A percentile compares a stretch with the other conserved stretches of the same genome.
phyloP scores from a whole-genome alignment of 2,888 invertebrate genomes.

The Nephrotoma guestfalica region DNA sequence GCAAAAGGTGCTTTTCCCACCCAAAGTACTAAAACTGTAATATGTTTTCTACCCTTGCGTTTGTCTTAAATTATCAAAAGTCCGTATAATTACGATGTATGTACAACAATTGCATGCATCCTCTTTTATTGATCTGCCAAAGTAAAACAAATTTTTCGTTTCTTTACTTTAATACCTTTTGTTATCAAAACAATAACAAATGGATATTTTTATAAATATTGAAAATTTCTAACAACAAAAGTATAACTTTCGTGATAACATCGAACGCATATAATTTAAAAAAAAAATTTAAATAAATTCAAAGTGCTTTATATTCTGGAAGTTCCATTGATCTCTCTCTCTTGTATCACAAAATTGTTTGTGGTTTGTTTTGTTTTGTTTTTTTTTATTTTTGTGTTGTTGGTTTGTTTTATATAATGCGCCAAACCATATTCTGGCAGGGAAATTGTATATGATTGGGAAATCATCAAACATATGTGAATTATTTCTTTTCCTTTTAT shows the following conservation, averaged over 20 bases:
- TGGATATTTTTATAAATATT: background rate
- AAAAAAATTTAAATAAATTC: background rate
- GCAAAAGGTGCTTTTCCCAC: too few species aligned
- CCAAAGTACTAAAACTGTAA: too few species aligned
- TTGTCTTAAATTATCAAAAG: background rate
- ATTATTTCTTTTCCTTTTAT: background rate
- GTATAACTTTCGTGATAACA: background rate
- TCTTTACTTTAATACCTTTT: background rate
- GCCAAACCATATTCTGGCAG: background rate
- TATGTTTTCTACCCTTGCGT: too few species aligned
- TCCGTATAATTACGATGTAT: background rate
- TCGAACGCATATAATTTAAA: background rate
- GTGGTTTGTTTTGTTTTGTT: background rate
- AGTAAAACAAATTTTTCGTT: background rate
- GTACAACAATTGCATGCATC: background rate
- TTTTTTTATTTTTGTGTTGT: background rate
- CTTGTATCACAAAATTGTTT: background rate
- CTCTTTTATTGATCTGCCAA: background rate
- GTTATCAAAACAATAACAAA: background rate
- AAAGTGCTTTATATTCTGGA: background rate
- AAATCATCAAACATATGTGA: background rate
- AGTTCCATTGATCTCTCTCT: background rate
- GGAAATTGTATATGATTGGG: background rate
- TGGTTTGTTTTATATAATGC: background rate
- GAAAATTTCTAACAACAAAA: background rate